Base-by-base conservation (phyloP, 2,113 vertebrate genomes). In the Peromyscus californicus region DNA sequence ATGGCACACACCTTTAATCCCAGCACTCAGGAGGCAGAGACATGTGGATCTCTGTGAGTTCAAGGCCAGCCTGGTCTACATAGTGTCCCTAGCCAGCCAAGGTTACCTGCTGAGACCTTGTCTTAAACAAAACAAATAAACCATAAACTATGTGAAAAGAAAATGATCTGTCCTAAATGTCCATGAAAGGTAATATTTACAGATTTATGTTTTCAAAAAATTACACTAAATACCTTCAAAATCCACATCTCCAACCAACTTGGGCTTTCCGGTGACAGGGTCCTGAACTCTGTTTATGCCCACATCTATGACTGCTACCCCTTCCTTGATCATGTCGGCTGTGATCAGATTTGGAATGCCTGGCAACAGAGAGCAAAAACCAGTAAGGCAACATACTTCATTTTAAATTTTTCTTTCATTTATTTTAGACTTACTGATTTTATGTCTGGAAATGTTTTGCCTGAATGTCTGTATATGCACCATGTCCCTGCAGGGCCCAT, bases 291-390 rank as follows among this genome's bases (percentile, higher is more conserved):
- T 97, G 48, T 99, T 99, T 97, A 99, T 99, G 6, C 99, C 99
- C 9, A 99, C 99, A 0, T 99, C 99, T 0, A 99, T 99, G 5
- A 99, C 99, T 0, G 99, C 99, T 0, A 99, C 99, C 12, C 99
- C 99, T 67, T 99, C 99, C 97, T 99, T 99, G 96, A 99, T 99
- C 99, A 99, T 99, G 90, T 99, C 99, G 0, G 99, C 99, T 0
- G 99, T 99, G 97, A 99, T 99, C 48, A 99, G 99, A 89, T 99
- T 99, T 63, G 99, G 99, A 95, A 99, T 99, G 39, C 99, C 99
- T 99, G 97, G 51, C 26, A 24, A 92, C 39, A 65, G 80, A 70
- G 0, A 74, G 65, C 8, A 61, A 65, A 26, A 45, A 65, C 17
- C 21, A 51, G 39, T 26, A 93, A 93, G 93, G 87, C 15, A 39